phyloP scores from a whole-genome alignment of 1,140 invertebrate genomes.

The Conus betulinus region DNA sequence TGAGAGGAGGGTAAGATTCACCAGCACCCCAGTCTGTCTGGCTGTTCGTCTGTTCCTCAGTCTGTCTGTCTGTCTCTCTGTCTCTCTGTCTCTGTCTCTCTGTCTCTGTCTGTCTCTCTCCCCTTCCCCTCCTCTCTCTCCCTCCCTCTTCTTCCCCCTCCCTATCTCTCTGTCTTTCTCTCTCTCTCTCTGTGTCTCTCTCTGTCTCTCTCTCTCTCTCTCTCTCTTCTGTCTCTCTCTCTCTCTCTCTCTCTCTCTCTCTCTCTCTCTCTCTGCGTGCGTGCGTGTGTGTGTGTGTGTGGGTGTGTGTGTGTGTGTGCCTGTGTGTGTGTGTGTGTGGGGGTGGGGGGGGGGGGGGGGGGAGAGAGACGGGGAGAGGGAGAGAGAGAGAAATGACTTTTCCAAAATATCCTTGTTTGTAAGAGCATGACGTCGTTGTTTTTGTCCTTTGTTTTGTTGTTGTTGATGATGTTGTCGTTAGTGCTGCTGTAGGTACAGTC shows the following conservation, averaged over 20 bases:
- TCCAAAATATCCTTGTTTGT: no score
- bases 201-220: slow-evolving; percentile 8
- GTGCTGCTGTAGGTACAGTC: no score
- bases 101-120: slow-evolving; percentile 35
- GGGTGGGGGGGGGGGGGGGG: no score
- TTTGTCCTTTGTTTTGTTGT: no score
- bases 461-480: no score
- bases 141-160: background rate
- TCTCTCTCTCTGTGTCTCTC: slow-evolving; percentile 15
- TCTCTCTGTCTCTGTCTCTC: slow-evolving; percentile 23
- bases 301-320: no score
- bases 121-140: background rate
- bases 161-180: background rate
- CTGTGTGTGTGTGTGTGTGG: no score
- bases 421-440: no score
- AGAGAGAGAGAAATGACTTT: no score
- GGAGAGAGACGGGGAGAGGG: no score
- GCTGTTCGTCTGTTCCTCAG: slow-evolving; percentile 23
- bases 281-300: no score
- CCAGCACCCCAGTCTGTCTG: background rate
- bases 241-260: slow-evolving; percentile 17
- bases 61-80: slow-evolving; percentile 20
- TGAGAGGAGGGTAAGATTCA: slow-evolving; percentile 69
- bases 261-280: no score
- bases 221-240: slow-evolving; percentile 5